phyloP scores from a whole-genome alignment of 1,140 invertebrate species.

The Drosophila bocqueti region DNA sequence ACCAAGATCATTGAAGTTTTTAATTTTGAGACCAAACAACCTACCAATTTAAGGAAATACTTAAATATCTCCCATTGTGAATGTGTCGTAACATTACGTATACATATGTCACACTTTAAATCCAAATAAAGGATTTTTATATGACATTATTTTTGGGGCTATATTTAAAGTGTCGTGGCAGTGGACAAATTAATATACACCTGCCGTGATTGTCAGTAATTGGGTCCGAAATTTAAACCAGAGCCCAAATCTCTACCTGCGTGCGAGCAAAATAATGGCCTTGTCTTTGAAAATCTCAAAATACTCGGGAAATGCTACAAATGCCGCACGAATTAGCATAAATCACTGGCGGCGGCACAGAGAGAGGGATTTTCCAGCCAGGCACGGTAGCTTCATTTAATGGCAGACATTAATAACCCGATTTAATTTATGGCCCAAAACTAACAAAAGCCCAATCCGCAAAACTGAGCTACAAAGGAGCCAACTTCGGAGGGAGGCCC shows the following conservation, averaged over 20 bases:
- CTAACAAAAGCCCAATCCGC: slow-evolving; percentile 74
- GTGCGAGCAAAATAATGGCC: slow-evolving; percentile 44
- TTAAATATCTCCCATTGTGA: no score
- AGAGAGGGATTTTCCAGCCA: slow-evolving; percentile 29
- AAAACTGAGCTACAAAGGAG: slow-evolving; percentile 61
- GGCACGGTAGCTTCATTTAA: slow-evolving; percentile 76
- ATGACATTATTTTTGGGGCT: not conserved
- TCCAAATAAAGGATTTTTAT: no score
- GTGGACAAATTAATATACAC: not conserved
- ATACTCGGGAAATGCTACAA: slow-evolving; percentile 73
- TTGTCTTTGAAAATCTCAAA: slow-evolving; percentile 64
- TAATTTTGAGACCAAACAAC: no score
- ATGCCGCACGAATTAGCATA: slow-evolving; percentile 76
- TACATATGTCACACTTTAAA: not conserved
- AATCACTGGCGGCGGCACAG: slow-evolving; percentile 55
- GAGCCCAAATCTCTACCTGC: slow-evolving; percentile 11
- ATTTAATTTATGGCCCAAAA: slow-evolving; percentile 81
- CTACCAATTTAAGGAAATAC: not conserved
- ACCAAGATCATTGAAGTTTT: not conserved
- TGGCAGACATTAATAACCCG: slow-evolving; percentile 81
- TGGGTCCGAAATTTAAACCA: slow-evolving; percentile 5
- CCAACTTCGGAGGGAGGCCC: slow-evolving; percentile 33
- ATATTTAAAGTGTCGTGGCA: not conserved
- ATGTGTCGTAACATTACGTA: not conserved
- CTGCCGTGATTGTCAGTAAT: not conserved